phyloP scores from a whole-genome alignment of 2,113 vertebrate species.

The Halichoerus grypus region DNA sequence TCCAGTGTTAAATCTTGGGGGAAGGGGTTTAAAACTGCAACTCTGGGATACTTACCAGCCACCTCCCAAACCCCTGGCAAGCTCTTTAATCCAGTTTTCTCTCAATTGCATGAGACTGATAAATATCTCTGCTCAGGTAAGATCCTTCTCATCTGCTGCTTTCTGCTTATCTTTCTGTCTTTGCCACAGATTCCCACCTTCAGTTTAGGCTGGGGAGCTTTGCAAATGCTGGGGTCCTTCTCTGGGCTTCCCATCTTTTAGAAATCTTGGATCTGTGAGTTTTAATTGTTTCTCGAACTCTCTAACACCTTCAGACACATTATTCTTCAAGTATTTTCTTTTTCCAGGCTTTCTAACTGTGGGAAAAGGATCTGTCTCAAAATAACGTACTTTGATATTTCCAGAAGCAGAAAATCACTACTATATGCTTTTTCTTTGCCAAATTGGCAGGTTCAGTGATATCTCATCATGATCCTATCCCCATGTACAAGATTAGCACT shows the following conservation, averaged over 20 bases:
- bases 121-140: neutral
- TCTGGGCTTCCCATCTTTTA: neutral
- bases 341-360: neutral
- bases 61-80: neutral
- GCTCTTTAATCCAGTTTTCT: neutral
- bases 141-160: neutral
- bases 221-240: neutral
- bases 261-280: neutral
- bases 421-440: neutral
- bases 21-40: neutral
- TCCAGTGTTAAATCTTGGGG: neutral
- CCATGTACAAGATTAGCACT: neutral
- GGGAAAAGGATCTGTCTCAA: neutral
- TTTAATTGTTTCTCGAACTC: neutral
- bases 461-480: neutral
- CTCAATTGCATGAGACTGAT: neutral
- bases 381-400: neutral
- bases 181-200: neutral
- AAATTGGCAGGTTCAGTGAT: neutral
- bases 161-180: neutral
- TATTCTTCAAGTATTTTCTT: neutral
- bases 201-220: neutral
- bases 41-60: neutral
- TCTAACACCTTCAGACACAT: neutral
- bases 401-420: neutral